phyloP scores from a whole-genome alignment of 2,888 invertebrate species.

The Tholera decimalis region DNA sequence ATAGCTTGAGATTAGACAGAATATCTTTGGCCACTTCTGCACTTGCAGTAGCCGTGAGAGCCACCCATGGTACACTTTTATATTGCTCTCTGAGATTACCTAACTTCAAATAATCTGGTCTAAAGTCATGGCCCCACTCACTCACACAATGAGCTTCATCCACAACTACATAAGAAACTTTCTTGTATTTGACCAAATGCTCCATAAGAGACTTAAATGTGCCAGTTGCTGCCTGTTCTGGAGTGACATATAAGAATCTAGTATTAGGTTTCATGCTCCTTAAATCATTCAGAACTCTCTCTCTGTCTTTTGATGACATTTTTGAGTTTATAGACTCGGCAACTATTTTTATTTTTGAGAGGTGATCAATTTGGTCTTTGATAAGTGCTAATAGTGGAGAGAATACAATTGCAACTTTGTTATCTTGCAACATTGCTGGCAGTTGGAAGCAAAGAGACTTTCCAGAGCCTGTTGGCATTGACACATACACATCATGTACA shows the following conservation, averaged over 20 bases:
- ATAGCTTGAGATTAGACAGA: conserved; percentile 93
- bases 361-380: conserved; percentile 98
- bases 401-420: conserved; percentile 97
- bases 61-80: conserved; percentile 95
- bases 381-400: conserved; percentile 99
- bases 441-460: conserved; percentile 99
- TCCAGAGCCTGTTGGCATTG: conserved; percentile 99
- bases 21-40: conserved; percentile 96
- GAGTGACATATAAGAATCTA: conserved; percentile 98
- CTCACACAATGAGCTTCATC: conserved; percentile 99
- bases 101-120: conserved; percentile 98
- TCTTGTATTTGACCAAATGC: conserved; percentile 94
- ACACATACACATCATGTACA: conserved; percentile 97
- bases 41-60: conserved; percentile 98
- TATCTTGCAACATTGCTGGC: conserved; percentile 96
- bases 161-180: conserved; percentile 97
- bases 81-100: conserved; percentile 92
- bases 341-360: conserved; percentile 94
- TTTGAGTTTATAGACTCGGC: conserved; percentile 98
- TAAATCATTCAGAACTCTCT: conserved; percentile 95
- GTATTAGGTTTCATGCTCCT: conserved; percentile 94
- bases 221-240: conserved; percentile 97
- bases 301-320: conserved; percentile 94
- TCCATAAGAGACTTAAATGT: conserved; percentile 93
- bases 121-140: conserved; percentile 99